These are phyloP conservation scores for Leptobrachium ailaonicum DNA, from an alignment of 2,113 vertebrate genomes.

Conservation along the genomic window DNA sequence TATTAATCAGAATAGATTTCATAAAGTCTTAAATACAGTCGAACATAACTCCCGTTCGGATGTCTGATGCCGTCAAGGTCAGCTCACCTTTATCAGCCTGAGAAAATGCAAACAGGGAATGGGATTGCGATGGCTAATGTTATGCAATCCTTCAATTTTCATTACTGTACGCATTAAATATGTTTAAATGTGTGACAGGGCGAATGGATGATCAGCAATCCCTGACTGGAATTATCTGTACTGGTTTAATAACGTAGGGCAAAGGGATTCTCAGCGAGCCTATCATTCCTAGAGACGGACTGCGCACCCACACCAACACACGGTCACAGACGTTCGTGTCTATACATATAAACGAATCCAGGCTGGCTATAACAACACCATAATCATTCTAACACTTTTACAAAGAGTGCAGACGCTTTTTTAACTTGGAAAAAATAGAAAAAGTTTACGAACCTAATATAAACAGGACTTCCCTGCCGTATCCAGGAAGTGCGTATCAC, in stretches of 20 bases:
- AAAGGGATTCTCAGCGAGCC: neutral
- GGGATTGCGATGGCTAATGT: neutral
- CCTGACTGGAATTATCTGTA: neutral
- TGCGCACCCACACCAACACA: too few relatives aligned
- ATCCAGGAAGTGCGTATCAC: too few relatives aligned
- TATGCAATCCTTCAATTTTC: neutral
- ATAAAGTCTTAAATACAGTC: neutral
- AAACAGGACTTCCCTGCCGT: too few relatives aligned
- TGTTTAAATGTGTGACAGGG: neutral
- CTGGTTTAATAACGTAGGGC: neutral
- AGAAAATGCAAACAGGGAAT: neutral
- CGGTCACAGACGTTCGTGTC: too few relatives aligned
- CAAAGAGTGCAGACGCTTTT: too few relatives aligned
- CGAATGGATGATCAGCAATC: neutral
- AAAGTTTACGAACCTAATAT: too few relatives aligned
- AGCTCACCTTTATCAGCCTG: neutral
- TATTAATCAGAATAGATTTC: neutral
- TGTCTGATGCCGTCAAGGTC: neutral
- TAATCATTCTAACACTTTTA: too few relatives aligned
- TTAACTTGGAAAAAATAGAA: too few relatives aligned
- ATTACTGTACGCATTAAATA: neutral
- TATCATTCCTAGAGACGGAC: too few relatives aligned
- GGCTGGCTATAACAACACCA: too few relatives aligned
- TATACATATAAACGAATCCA: too few relatives aligned
- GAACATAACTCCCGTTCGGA: neutral